phyloP scores from a whole-genome alignment of 1,140 invertebrate genomes.

The Sarcophaga peregrina region DNA sequence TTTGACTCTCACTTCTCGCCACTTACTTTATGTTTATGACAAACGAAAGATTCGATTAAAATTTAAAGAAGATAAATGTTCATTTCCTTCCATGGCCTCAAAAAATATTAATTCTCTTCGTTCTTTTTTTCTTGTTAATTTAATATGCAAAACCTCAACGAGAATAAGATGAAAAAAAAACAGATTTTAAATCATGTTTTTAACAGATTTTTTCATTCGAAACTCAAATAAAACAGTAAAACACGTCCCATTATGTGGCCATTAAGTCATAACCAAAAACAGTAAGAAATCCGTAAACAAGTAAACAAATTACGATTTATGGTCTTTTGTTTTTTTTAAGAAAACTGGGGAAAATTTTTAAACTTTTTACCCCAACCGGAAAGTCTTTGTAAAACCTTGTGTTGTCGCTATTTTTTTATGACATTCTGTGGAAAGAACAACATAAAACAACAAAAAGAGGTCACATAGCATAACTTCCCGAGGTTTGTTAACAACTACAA shows the following conservation, averaged over 20 bases:
- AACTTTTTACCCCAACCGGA: too few species aligned
- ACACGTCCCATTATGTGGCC: conserved; percentile 21
- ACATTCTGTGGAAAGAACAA: conserved; percentile 42
- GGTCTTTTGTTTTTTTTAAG: neutral
- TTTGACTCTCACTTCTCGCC: too few species aligned
- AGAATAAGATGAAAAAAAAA: too few species aligned
- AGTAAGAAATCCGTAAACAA: neutral
- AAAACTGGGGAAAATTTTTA: neutral
- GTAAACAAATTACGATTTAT: conserved; percentile 41
- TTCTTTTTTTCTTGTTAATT: neutral
- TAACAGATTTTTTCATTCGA: conserved; percentile 1
- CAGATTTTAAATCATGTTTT: conserved; percentile 33
- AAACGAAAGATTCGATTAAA: neutral
- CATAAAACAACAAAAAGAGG: conserved; percentile 18
- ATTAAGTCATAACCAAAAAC: conserved; percentile 23
- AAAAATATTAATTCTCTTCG: too few species aligned
- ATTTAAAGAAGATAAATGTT: conserved; percentile 8
- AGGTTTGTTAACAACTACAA: neutral
- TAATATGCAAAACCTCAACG: conserved; percentile 39
- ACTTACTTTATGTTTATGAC: neutral
- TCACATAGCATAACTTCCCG: conserved; percentile 27
- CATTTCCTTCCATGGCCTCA: too few species aligned
- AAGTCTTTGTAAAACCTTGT: neutral
- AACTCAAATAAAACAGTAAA: conserved; percentile 21
- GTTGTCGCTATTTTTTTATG: conserved; percentile 32